These are phyloP conservation scores for Bombycilla garrulus DNA, from an alignment of 2,113 vertebrate genomes.

Conservation along the genomic window DNA sequence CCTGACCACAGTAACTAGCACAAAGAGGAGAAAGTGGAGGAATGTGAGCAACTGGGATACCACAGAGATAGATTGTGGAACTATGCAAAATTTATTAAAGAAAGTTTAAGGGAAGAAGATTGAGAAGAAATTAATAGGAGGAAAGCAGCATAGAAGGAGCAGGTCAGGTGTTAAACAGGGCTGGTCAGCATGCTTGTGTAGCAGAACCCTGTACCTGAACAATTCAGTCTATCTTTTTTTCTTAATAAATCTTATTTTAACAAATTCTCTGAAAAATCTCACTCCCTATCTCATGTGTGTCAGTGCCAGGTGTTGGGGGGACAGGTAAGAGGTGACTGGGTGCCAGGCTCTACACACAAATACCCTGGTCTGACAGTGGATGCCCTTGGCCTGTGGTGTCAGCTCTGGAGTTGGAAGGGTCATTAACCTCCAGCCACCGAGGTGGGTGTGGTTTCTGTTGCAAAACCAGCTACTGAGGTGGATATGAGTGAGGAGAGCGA, in stretches of 20 bases:
- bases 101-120: not conserved
- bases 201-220: not conserved
- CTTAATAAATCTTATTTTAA: not conserved
- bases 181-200: not conserved
- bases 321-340: not conserved
- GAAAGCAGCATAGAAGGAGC: not conserved
- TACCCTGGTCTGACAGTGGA: not conserved
- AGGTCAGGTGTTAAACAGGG: not conserved
- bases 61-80: not conserved
- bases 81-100: not conserved
- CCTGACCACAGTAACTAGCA: not conserved
- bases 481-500: not conserved
- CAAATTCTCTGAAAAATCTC: not conserved
- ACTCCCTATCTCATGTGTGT: not conserved
- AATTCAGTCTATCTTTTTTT: not conserved
- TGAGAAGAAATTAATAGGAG: not conserved
- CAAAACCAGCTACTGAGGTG: not conserved
- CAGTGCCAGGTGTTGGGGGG: not conserved
- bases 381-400: not conserved
- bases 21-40: not conserved
- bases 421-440: not conserved
- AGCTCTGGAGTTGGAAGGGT: not conserved
- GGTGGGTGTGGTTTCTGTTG: not conserved
- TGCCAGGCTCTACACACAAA: not conserved
- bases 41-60: not conserved